phyloP scores from a whole-genome alignment of 2,797 vertebrate species.

The Poecilia picta region DNA sequence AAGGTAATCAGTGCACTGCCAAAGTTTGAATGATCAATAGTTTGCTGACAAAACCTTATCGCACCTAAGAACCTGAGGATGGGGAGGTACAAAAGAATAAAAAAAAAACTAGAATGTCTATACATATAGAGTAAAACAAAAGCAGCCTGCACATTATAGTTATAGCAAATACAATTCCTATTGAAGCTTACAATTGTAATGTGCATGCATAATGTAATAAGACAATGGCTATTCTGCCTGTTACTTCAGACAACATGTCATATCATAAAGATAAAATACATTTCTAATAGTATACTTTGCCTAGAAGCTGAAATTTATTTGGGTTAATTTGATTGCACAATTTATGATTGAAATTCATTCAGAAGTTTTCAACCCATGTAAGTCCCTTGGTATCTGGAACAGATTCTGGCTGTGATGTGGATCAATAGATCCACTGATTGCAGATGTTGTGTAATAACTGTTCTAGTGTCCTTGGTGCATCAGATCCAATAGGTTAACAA shows the following conservation, averaged over 20 bases:
- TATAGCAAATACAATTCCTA: constrained; percentile 23
- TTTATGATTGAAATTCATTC: background rate
- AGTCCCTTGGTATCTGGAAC: constrained; percentile 26
- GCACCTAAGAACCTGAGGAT: background rate
- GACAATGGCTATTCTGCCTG: constrained; percentile 15
- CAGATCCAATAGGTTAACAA: constrained; percentile 62
- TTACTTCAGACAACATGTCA: constrained; percentile 37
- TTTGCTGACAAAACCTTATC: constrained; percentile 1
- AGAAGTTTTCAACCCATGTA: constrained; percentile 14
- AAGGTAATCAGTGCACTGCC: constrained; percentile 22
- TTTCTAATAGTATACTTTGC: constrained; percentile 25
- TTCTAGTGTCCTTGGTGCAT: constrained; percentile 43
- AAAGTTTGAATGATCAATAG: constrained; percentile 24
- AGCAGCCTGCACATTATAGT: background rate
- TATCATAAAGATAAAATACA: constrained; percentile 35
- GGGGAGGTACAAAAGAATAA: background rate
- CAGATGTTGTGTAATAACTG: constrained; percentile 58
- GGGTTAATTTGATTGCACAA: constrained; percentile 9
- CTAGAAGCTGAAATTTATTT: constrained; percentile 23
- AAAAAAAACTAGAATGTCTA: background rate
- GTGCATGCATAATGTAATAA: constrained; percentile 34
- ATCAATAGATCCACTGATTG: constrained; percentile 55
- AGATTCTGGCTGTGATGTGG: constrained; percentile 37
- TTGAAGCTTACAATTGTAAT: constrained; percentile 13
- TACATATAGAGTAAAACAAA: background rate